Percentiles rank a stretch among this genome's conserved stretches.
Evolutionary conservation across 2,888 invertebrate species (phyloP).

Genomic region (Brachyopa scutellaris): DNA sequence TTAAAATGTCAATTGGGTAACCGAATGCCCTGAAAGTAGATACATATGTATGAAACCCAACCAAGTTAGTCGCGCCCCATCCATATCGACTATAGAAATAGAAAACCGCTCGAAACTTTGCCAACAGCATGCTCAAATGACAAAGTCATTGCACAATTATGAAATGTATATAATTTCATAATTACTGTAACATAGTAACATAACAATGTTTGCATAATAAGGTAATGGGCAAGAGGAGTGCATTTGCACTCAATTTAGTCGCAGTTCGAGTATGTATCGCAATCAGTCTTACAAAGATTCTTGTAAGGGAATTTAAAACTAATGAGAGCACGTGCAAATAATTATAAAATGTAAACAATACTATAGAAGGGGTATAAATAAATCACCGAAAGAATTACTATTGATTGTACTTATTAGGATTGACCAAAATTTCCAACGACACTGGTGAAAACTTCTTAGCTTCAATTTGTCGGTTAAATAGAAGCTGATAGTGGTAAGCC

Average conservation of each 20-base stretch:
- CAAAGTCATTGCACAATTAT: slow-evolving; percentile 63
- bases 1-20: slow-evolving; percentile 41
- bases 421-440: slow-evolving; percentile 1
- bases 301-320: slow-evolving; percentile 25
- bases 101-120: no score
- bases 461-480: no score
- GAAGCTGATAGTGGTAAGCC: no score
- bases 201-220: slow-evolving; percentile 1
- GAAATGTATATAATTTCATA: slow-evolving; percentile 66
- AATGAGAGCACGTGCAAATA: slow-evolving; percentile 37
- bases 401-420: not conserved
- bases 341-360: no score
- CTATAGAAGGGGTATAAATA: no score
- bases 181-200: slow-evolving; percentile 51
- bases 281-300: slow-evolving; percentile 29
- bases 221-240: not conserved
- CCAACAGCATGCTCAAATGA: slow-evolving; percentile 60
- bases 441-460: no score
- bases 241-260: no score
- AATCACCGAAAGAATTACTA: no score
- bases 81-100: no score
- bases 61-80: no score
- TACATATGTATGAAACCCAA: no score
- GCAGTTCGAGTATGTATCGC: slow-evolving; percentile 36
- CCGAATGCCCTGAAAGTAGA: no score